Conservation (phyloP, 2,888 invertebrate species). For the Tetragonula carbonaria region DNA sequence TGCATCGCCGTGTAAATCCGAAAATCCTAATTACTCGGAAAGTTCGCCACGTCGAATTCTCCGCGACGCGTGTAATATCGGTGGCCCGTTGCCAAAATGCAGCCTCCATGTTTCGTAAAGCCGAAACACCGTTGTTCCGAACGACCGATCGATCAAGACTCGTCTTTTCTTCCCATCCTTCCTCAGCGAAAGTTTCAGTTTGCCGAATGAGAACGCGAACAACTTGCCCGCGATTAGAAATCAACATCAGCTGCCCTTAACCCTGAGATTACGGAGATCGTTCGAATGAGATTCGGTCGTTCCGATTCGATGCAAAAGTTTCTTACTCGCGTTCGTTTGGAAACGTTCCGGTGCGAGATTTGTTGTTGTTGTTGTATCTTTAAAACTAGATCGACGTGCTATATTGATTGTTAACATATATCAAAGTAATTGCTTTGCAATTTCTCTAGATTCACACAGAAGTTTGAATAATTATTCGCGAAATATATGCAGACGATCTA, state of each 20-base stretch:
- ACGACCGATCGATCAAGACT: slow-evolving; percentile 15
- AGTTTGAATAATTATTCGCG: no score
- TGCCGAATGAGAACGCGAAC: background rate
- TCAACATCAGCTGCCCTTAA: slow-evolving; percentile 22
- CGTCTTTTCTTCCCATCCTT: background rate
- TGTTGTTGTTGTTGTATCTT: no score
- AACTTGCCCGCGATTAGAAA: background rate
- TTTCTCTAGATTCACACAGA: no score
- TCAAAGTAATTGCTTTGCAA: no score
- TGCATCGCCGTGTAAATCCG: background rate
- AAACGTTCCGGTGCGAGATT: no score
- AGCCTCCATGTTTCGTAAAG: slow-evolving; percentile 23
- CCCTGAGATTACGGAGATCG: no score
- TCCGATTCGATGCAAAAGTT: no score
- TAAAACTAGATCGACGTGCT: no score
- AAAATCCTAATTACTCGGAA: slow-evolving; percentile 49
- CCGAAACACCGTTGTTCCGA: background rate
- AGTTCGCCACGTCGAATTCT: slow-evolving; percentile 28
- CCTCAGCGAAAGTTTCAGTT: background rate
- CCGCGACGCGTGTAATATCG: slow-evolving; percentile 29
- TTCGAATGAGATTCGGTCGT: no score
- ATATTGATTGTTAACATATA: no score
- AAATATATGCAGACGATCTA: no score
- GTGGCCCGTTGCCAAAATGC: slow-evolving; percentile 48
- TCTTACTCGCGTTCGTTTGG: no score